Conservation (phyloP, 2,113 vertebrate genomes). For the Puntigrus tetrazona region DNA sequence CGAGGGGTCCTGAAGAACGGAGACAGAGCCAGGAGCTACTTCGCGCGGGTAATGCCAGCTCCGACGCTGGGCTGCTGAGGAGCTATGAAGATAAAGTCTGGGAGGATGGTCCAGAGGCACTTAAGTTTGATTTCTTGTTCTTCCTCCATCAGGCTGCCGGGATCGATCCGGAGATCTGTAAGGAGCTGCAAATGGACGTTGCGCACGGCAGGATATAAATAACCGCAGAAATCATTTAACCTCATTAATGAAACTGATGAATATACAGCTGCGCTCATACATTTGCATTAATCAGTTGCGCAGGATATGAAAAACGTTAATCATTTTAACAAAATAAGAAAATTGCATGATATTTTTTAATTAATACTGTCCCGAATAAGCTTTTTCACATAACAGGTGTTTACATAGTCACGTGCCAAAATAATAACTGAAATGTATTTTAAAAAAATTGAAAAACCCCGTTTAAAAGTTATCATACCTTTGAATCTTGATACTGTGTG, state of each 20-base stretch:
- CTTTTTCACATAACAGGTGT: too few species aligned
- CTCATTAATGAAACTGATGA: not conserved
- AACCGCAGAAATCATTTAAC: not conserved
- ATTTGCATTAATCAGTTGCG: too few species aligned
- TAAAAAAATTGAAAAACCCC: too few species aligned
- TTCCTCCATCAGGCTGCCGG: conserved; percentile 43
- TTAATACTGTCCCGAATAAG: too few species aligned
- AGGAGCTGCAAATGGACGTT: conserved; percentile 46
- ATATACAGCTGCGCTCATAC: too few species aligned
- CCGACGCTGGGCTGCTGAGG: not conserved
- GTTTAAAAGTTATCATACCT: too few species aligned
- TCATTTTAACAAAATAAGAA: too few species aligned
- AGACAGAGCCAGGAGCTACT: conserved; percentile 66
- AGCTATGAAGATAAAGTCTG: not conserved
- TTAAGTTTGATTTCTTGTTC: not conserved
- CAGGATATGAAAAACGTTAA: too few species aligned
- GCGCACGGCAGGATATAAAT: conserved; percentile 32
- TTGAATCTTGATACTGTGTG: too few species aligned
- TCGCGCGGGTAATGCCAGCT: conserved; percentile 68
- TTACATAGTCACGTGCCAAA: too few species aligned
- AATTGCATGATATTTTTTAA: too few species aligned
- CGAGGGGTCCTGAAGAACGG: conserved; percentile 68
- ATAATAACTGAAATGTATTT: too few species aligned
- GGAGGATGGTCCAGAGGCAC: not conserved
- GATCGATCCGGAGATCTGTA: conserved; percentile 43